Conservation (phyloP, 2,797 vertebrate genomes). For the Pelodytes ibericus region DNA sequence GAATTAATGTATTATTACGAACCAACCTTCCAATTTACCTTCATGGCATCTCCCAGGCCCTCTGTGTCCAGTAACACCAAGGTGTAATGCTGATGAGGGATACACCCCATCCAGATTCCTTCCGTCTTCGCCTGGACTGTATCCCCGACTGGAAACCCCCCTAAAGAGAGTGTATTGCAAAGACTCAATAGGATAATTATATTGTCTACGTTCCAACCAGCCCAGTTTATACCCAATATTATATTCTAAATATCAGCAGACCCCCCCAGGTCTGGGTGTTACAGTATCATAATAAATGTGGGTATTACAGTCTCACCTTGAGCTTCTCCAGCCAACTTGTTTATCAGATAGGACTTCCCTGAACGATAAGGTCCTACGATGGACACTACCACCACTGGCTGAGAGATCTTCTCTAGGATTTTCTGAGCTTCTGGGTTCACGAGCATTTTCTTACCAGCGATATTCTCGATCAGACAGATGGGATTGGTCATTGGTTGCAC, state of each 20-base stretch:
- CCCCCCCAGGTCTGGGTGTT: neutral
- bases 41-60: constrained; percentile 63
- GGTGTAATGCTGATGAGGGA: constrained; percentile 57
- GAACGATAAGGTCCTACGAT: constrained; percentile 69
- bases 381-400: constrained; percentile 70
- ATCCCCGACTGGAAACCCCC: constrained; percentile 62
- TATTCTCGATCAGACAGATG: constrained; percentile 64
- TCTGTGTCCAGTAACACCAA: constrained; percentile 67
- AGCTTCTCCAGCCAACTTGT: constrained; percentile 63
- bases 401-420: constrained; percentile 59
- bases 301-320: constrained; percentile 58
- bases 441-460: constrained; percentile 17
- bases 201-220: neutral
- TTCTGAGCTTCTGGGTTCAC: constrained; percentile 59
- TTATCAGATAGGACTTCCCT: constrained; percentile 75
- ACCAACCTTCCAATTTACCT: constrained; percentile 52
- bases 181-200: no score
- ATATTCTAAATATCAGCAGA: no score
- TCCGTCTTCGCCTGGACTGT: constrained; percentile 63
- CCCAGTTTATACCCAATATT: no score
- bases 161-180: neutral
- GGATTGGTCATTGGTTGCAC: constrained; percentile 48
- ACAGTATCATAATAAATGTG: neutral
- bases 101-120: constrained; percentile 67
- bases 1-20: neutral